phyloP scores from a whole-genome alignment of 2,113 vertebrate genomes.

The Tachysurus fulvidraco region DNA sequence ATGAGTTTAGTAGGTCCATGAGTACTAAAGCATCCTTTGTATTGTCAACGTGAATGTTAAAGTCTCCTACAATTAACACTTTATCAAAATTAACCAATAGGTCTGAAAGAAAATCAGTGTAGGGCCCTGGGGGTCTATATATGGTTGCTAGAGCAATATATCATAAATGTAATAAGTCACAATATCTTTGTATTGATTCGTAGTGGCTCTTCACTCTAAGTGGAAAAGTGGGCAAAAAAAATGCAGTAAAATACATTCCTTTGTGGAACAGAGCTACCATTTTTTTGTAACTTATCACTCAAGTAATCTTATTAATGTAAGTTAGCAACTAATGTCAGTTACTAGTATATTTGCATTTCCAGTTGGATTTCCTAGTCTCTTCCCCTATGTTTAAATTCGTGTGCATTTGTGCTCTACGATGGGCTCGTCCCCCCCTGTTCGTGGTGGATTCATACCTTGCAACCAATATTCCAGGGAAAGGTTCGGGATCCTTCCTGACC shows the following conservation, averaged over 20 bases:
- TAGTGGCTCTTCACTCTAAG: not conserved
- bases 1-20: too few species aligned
- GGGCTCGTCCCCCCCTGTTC: not conserved
- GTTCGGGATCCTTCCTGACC: not conserved
- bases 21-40: too few species aligned
- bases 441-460: not conserved
- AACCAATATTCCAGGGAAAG: not conserved
- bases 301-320: not conserved
- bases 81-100: too few species aligned
- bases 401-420: not conserved
- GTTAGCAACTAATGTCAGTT: not conserved
- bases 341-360: not conserved
- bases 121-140: too few species aligned
- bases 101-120: too few species aligned
- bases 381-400: not conserved
- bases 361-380: not conserved
- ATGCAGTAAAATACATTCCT: not conserved
- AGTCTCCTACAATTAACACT: too few species aligned
- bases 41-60: too few species aligned
- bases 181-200: not conserved
- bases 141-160: too few species aligned
- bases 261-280: too few species aligned
- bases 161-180: not conserved
- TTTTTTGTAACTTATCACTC: not conserved
- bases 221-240: not conserved